Percentiles rank a stretch among this genome's conserved stretches.
Evolutionary conservation across 1,140 invertebrate species (phyloP).

Genomic region (Aphidius gifuensis): DNA sequence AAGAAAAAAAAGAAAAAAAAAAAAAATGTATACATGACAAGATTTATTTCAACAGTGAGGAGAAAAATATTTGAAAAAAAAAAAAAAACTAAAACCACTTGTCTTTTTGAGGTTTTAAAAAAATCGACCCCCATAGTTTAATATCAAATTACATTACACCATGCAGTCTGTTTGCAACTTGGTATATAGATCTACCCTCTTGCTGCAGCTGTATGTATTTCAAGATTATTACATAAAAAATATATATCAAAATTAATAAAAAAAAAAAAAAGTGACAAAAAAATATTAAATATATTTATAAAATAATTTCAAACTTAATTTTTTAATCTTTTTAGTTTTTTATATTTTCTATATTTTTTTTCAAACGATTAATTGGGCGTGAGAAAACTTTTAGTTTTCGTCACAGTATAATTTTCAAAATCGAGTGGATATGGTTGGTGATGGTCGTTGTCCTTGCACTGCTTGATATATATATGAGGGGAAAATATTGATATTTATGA

Average conservation of each 20-base stretch:
- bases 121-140: constrained; percentile 20
- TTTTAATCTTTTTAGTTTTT: not conserved
- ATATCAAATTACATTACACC: constrained; percentile 37
- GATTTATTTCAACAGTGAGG: no score
- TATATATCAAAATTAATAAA: no score
- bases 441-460: no score
- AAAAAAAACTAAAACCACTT: constrained; percentile 9
- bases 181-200: constrained; percentile 23
- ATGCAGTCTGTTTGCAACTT: constrained; percentile 39
- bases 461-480: no score
- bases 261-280: no score
- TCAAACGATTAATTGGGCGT: constrained; percentile 1
- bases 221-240: no score
- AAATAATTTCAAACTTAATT: not conserved
- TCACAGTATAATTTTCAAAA: not conserved
- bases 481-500: constrained; percentile 14
- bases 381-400: not conserved
- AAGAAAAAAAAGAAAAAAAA: constrained; percentile 13
- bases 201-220: constrained; percentile 1
- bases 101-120: constrained; percentile 3
- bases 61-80: not conserved
- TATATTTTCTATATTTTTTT: not conserved
- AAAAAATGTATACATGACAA: not conserved
- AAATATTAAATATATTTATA: not conserved
- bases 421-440: not conserved